A percentile compares a stretch with the other conserved stretches of the same genome.
These are phyloP conservation scores for Pilophorus perplexus DNA, from an alignment of 2,888 invertebrate species.

Conservation along the genomic window DNA sequence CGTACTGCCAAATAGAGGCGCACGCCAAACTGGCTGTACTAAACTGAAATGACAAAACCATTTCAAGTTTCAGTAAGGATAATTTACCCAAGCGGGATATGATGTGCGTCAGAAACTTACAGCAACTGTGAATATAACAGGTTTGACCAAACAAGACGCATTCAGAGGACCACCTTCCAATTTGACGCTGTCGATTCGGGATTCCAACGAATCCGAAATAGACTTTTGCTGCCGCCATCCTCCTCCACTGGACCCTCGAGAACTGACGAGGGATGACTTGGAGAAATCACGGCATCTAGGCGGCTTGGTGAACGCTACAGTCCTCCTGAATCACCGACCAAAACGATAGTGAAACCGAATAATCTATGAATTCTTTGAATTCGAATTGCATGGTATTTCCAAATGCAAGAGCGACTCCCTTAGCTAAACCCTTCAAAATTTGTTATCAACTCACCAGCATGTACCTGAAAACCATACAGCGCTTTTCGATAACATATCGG, in stretches of 20 bases:
- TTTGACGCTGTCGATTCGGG: constrained; percentile 36
- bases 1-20: constrained; percentile 87
- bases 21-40: constrained; percentile 67
- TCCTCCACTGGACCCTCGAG: background rate
- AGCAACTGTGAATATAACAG: constrained; percentile 63
- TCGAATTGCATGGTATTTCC: too few relatives aligned
- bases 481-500: constrained; percentile 1
- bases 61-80: too few relatives aligned
- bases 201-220: background rate
- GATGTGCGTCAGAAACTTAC: constrained; percentile 57
- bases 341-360: background rate
- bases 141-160: constrained; percentile 56
- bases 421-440: too few relatives aligned
- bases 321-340: constrained; percentile 1
- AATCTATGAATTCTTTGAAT: too few relatives aligned
- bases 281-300: constrained; percentile 15
- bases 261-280: background rate
- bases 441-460: background rate
- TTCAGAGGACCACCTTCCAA: constrained; percentile 38
- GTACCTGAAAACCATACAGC: background rate
- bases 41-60: constrained; percentile 56
- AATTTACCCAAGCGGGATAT: too few relatives aligned
- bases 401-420: too few relatives aligned
- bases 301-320: background rate
- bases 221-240: background rate